Conservation (phyloP, 2,888 invertebrate genomes). For the Polydrusus pterygomalis region DNA sequence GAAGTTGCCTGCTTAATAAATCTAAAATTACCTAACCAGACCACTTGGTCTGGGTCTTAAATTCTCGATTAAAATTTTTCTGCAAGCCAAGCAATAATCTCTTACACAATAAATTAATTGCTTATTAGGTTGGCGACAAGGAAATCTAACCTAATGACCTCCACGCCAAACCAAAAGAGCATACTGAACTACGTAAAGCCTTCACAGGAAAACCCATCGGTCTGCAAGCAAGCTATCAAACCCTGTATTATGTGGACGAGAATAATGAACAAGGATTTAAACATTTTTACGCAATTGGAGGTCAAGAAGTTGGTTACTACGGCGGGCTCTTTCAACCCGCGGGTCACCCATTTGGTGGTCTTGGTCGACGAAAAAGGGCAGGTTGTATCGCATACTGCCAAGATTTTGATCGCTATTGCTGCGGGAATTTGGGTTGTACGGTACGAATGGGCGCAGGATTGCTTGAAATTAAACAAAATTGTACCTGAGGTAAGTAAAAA, state of each 20-base stretch:
- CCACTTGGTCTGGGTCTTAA: too few species aligned
- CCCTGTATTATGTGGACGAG: constrained; percentile 67
- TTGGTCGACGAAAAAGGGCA: constrained; percentile 63
- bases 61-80: too few species aligned
- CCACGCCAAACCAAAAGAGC: constrained; percentile 67
- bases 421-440: constrained; percentile 77
- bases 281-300: constrained; percentile 63
- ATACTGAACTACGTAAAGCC: constrained; percentile 64
- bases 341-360: constrained; percentile 69
- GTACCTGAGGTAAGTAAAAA: constrained; percentile 72
- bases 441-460: constrained; percentile 75
- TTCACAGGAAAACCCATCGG: constrained; percentile 22
- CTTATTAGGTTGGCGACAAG: constrained; percentile 55
- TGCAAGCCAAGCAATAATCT: too few species aligned
- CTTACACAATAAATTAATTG: background rate
- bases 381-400: constrained; percentile 70
- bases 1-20: too few species aligned
- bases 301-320: constrained; percentile 65
- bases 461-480: constrained; percentile 69
- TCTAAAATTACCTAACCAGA: too few species aligned
- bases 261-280: constrained; percentile 65
- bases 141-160: constrained; percentile 57
- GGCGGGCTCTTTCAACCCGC: constrained; percentile 61
- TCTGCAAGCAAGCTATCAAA: constrained; percentile 55
- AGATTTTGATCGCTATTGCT: constrained; percentile 76